Percentiles rank a stretch among this genome's conserved stretches.
Evolutionary conservation across 2,888 invertebrate species (phyloP).

Genomic region (Graphium colonna): DNA sequence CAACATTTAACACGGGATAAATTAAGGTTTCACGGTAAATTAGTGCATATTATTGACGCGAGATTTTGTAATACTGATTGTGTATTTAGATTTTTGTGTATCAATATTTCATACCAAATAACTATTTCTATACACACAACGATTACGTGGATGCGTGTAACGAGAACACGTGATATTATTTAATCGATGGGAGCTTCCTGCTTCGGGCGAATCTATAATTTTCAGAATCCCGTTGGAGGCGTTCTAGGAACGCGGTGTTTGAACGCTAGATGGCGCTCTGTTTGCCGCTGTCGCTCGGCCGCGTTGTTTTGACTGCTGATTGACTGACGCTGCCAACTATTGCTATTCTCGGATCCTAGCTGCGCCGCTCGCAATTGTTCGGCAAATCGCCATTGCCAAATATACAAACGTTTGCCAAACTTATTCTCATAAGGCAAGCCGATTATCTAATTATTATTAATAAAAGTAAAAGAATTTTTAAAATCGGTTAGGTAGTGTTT

Average conservation of each 20-base stretch:
- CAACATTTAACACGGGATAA: too few species aligned
- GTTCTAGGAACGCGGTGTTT: slow-evolving; percentile 50
- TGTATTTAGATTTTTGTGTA: neutral
- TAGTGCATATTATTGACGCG: too few species aligned
- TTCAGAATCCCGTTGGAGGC: slow-evolving; percentile 29
- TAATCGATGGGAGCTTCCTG: slow-evolving; percentile 30
- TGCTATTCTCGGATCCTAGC: slow-evolving; percentile 34
- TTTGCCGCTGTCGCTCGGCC: slow-evolving; percentile 35
- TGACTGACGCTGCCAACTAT: slow-evolving; percentile 59
- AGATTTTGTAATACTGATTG: too few species aligned
- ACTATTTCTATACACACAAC: neutral
- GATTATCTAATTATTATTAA: too few species aligned
- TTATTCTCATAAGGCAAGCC: neutral
- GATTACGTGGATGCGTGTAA: neutral
- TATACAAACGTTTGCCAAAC: slow-evolving; percentile 6
- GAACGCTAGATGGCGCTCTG: slow-evolving; percentile 26
- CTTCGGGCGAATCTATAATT: slow-evolving; percentile 9
- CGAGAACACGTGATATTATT: slow-evolving; percentile 19
- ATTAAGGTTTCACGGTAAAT: too few species aligned
- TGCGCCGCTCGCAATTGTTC: neutral
- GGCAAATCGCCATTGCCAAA: slow-evolving; percentile 8
- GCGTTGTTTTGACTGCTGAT: slow-evolving; percentile 71
- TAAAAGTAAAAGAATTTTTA: too few species aligned
- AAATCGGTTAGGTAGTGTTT: too few species aligned
- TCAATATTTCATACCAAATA: neutral